These are phyloP conservation scores for Pteromalus puparum DNA, from an alignment of 1,140 invertebrate genomes.

Conservation along the genomic window DNA sequence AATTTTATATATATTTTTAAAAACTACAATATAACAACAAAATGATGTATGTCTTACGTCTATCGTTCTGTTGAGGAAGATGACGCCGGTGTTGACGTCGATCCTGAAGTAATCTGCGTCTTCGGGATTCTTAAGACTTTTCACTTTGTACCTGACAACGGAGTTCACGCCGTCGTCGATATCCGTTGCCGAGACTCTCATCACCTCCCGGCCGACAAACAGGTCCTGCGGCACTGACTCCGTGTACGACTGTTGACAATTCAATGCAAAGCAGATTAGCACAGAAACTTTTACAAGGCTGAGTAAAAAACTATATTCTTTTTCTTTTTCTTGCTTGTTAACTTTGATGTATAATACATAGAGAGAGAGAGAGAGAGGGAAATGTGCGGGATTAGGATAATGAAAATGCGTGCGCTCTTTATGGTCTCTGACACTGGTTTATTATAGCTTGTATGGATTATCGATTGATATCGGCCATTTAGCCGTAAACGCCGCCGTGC, in stretches of 20 bases:
- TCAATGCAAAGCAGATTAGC: conserved; percentile 35
- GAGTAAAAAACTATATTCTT: background rate
- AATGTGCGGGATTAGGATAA: background rate
- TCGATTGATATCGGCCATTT: background rate
- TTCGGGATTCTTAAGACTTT: conserved; percentile 71
- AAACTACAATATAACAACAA: background rate
- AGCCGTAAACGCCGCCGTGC: background rate
- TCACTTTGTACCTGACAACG: conserved; percentile 81
- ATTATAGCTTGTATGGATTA: too few species aligned
- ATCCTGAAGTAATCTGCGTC: conserved; percentile 86
- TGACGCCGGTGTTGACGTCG: conserved; percentile 85
- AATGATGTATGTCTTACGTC: conserved; percentile 76
- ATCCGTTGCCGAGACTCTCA: conserved; percentile 92
- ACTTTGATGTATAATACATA: background rate
- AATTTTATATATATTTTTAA: background rate
- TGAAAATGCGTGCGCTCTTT: background rate
- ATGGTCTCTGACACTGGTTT: background rate
- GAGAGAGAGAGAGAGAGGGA: too few species aligned
- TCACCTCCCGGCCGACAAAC: conserved; percentile 82
- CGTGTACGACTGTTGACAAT: conserved; percentile 79
- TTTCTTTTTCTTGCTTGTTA: background rate
- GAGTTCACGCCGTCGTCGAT: conserved; percentile 92
- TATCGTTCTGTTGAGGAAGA: conserved; percentile 84
- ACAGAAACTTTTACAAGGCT: background rate
- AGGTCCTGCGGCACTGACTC: conserved; percentile 87